Conservation (phyloP, 1,140 invertebrate genomes). For the Cherax destructor region DNA sequence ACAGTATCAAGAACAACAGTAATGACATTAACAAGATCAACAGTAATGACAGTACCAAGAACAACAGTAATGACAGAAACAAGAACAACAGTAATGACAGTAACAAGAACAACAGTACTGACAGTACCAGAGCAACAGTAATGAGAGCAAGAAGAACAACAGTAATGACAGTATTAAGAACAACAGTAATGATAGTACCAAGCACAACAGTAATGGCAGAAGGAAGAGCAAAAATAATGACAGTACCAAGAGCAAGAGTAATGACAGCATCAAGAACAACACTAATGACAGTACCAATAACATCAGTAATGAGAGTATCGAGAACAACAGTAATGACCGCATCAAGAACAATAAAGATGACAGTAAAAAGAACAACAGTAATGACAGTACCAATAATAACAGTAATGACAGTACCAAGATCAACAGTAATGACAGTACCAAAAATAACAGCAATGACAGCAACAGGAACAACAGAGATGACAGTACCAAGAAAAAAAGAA, state of each 20-base stretch:
- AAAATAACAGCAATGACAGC: too few relatives aligned
- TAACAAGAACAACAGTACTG: neutral
- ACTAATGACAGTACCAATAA: neutral
- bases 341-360: too few relatives aligned
- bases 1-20: neutral
- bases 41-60: neutral
- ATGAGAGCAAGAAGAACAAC: neutral
- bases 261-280: neutral
- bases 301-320: too few relatives aligned
- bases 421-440: too few relatives aligned
- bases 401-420: too few relatives aligned
- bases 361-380: too few relatives aligned
- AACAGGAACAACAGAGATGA: neutral
- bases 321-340: too few relatives aligned
- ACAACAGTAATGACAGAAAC: neutral
- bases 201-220: too few relatives aligned
- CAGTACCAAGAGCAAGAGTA: neutral
- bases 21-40: neutral
- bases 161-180: neutral
- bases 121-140: slow-evolving; percentile 4
- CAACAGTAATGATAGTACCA: neutral
- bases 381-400: too few relatives aligned
- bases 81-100: slow-evolving; percentile 10
- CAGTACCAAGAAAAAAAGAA: neutral
- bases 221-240: neutral